Evolutionary conservation across 2,888 invertebrate species (phyloP), one percentile per base, ranked within the genome.

Genomic region (Euproctis similis): DNA sequence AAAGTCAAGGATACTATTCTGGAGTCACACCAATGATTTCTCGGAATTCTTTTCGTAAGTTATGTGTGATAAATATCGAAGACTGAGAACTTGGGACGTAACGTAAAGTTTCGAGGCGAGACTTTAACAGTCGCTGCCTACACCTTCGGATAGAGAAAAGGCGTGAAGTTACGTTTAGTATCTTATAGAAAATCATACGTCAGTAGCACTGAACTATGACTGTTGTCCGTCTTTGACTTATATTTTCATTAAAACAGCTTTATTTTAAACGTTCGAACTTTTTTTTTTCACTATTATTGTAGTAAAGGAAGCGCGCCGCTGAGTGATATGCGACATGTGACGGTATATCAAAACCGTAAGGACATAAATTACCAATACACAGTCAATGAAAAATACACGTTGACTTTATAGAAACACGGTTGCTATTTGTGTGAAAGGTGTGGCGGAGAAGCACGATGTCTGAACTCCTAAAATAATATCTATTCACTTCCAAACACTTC

Each of bases 261-360:
- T 52, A 46, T 56, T 59, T 42, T 40, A 34, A 46, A 44, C 46
- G 52, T 41, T 46, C 48, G 46, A 50, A 45, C 41, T 58, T 63
- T 71, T 70, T 68, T 61, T 63, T 69, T n/a, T n/a, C n/a, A n/a
- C 68, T 69, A 71, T 71, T 70, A 75, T 71, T 76, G 76, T 78
- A 73, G 69, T 72, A 78, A 78, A 77, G 80, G 80, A 78, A 82
- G 74, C 75, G 62, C 50, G 60, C 49, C 56, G 81, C 46, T 76
- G 82, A 82, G 75, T 81, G 82, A 84, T 77, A 80, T 67, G 82
- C 73, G 82, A 82, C 82, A 82, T 76, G 67, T 81, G 82, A 80
- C 66, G 63, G 48, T 36, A 18, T 34, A 37, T 30, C 52, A 45
- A 38, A 54, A 48, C 28, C 49, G 34, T 49, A 70, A 71, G 53